Conservation (phyloP, 2,113 vertebrate species). For the Cervus canadensis region DNA sequence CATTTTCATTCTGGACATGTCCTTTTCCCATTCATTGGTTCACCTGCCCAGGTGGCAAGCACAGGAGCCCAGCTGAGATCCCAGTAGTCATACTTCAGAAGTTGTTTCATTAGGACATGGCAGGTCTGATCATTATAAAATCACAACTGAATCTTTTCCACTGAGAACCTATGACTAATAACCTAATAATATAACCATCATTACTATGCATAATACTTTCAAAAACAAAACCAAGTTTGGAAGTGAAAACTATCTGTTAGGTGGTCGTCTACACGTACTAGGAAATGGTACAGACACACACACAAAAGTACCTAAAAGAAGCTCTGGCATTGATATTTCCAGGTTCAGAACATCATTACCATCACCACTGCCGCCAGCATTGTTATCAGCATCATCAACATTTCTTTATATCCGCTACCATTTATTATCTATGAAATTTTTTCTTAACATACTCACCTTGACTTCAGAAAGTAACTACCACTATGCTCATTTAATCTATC, state of each 20-base stretch:
- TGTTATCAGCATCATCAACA: neutral
- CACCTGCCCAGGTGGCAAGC: neutral
- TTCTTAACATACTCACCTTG: neutral
- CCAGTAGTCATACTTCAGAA: neutral
- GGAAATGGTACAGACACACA: neutral
- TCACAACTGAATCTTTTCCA: neutral
- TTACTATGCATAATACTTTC: neutral
- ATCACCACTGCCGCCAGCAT: no score
- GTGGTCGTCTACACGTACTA: neutral
- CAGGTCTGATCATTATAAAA: neutral
- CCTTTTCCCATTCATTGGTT: neutral
- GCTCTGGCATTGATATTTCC: neutral
- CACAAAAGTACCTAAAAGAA: neutral
- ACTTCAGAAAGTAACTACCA: neutral
- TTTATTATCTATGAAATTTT: neutral
- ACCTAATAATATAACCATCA: neutral
- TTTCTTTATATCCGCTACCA: neutral
- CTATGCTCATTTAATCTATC: neutral
- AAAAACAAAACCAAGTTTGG: neutral
- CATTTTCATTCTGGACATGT: neutral
- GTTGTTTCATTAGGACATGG: neutral
- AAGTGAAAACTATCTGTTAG: neutral
- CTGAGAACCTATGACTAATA: neutral
- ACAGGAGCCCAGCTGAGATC: neutral
- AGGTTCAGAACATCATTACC: neutral